Conservation (phyloP, 1,140 invertebrate species). For the Lepidostoma basale region DNA sequence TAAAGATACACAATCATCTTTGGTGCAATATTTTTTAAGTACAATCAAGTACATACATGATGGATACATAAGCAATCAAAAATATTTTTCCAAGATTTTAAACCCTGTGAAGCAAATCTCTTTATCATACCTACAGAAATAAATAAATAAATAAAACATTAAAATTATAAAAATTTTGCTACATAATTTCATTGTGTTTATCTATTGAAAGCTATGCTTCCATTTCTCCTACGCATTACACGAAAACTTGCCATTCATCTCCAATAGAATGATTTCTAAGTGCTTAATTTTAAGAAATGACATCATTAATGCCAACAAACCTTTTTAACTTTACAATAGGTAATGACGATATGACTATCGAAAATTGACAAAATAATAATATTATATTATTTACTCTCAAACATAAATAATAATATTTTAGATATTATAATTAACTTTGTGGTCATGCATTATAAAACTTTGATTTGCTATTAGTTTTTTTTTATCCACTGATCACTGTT, state of each 20-base stretch:
- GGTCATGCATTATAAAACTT: too few relatives aligned
- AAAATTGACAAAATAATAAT: too few relatives aligned
- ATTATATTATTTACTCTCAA: too few relatives aligned
- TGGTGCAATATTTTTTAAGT: conserved; percentile 3
- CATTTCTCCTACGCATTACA: background rate
- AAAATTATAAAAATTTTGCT: background rate
- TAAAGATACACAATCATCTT: background rate
- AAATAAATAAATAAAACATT: background rate
- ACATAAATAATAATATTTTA: too few relatives aligned
- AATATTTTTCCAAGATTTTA: background rate
- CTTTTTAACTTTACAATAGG: background rate
- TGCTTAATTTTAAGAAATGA: background rate
- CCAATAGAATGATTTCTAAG: background rate
- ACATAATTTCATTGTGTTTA: background rate
- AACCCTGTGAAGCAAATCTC: background rate
- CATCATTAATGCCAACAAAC: background rate
- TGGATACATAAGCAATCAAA: background rate
- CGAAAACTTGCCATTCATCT: background rate
- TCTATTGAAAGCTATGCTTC: background rate
- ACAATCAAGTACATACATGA: too few relatives aligned
- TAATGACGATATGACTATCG: background rate
- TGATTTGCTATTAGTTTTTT: too few relatives aligned
- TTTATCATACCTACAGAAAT: background rate
- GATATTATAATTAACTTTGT: too few relatives aligned
- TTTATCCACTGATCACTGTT: too few relatives aligned